phyloP scores from a whole-genome alignment of 1,140 invertebrate genomes.

The Orchestia grillus region DNA sequence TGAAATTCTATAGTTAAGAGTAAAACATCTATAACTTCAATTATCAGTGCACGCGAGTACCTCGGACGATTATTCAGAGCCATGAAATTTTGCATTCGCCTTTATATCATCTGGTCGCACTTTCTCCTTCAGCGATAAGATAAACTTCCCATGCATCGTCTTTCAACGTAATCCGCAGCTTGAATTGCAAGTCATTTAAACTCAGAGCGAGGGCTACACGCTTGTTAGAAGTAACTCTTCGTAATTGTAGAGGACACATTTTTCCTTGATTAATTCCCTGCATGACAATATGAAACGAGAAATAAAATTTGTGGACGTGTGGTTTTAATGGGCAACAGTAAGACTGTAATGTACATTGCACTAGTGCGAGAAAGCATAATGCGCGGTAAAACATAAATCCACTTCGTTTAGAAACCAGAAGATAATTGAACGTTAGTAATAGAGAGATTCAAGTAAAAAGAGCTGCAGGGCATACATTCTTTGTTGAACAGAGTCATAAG shows the following conservation, averaged over 20 bases:
- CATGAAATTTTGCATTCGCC: too few species aligned
- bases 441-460: not conserved
- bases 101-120: too few species aligned
- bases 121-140: too few species aligned
- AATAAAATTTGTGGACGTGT: not conserved
- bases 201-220: too few species aligned
- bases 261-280: not conserved
- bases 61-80: too few species aligned
- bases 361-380: not conserved
- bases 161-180: too few species aligned
- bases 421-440: not conserved
- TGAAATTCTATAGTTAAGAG: too few species aligned
- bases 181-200: too few species aligned
- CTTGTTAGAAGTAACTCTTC: too few species aligned
- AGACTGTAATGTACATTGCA: not conserved
- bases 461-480: not conserved
- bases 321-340: not conserved
- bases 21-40: too few species aligned
- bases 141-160: too few species aligned
- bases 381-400: not conserved
- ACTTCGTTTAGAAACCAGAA: not conserved
- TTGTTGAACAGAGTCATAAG: not conserved
- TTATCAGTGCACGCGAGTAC: too few species aligned
- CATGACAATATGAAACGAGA: not conserved
- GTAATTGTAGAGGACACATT: not conserved